Conservation (phyloP, 2,797 vertebrate genomes). For the Picus viridis region DNA sequence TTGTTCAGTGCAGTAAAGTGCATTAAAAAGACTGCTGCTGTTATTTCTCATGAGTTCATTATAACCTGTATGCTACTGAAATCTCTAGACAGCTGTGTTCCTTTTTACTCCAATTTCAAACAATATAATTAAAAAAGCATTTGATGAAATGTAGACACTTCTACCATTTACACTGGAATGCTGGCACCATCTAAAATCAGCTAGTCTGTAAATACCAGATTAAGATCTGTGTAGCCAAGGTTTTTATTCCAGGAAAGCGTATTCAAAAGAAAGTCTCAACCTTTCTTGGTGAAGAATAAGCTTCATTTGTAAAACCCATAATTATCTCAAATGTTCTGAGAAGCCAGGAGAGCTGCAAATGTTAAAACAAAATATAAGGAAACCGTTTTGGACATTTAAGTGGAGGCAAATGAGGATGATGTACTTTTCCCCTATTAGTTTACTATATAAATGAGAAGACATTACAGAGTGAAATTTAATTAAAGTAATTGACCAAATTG, state of each 20-base stretch:
- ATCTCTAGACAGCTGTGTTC: conserved; percentile 72
- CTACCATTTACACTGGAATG: conserved; percentile 72
- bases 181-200: conserved; percentile 69
- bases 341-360: conserved; percentile 55
- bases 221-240: conserved; percentile 62
- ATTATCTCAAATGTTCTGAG: conserved; percentile 72
- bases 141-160: conserved; percentile 75
- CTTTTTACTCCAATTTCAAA: conserved; percentile 76
- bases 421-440: conserved; percentile 73
- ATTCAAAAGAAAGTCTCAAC: conserved; percentile 58
- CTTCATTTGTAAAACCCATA: conserved; percentile 69
- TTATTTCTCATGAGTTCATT: conserved; percentile 68
- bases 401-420: conserved; percentile 65
- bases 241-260: conserved; percentile 58
- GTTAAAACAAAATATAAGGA: conserved; percentile 53
- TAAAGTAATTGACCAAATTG: conserved; percentile 92
- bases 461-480: conserved; percentile 88
- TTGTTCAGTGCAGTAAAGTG: conserved; percentile 17
- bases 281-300: conserved; percentile 59
- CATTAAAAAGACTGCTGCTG: conserved; percentile 47
- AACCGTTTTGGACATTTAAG: conserved; percentile 55
- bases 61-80: conserved; percentile 54
- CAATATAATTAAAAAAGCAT: conserved; percentile 76
- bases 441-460: conserved; percentile 84
- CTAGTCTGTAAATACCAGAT: conserved; percentile 78